phyloP scores from a whole-genome alignment of 2,113 vertebrate genomes.

The Platysternon megacephalum region DNA sequence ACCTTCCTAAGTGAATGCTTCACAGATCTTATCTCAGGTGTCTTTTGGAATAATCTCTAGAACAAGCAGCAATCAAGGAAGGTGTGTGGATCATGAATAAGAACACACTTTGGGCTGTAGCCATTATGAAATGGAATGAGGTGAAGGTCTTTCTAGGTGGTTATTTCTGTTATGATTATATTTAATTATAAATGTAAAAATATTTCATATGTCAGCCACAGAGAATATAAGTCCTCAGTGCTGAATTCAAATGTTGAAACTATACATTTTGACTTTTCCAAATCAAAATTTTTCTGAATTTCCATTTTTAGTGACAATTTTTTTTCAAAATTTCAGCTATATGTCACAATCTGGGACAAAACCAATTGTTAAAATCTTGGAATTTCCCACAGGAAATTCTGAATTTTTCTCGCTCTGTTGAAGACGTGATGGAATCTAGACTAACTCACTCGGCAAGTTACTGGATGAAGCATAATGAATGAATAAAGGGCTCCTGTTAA shows the following conservation, averaged over 20 bases:
- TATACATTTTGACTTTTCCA: background rate
- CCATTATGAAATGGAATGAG: background rate
- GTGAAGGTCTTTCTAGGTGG: background rate
- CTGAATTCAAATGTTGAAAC: background rate
- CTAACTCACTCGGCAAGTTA: background rate
- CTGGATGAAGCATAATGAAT: background rate
- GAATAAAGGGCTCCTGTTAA: background rate
- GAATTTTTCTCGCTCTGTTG: background rate
- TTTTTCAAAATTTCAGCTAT: background rate
- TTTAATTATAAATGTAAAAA: background rate
- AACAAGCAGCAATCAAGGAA: background rate
- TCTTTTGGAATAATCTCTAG: background rate
- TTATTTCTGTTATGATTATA: background rate
- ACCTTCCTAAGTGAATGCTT: background rate
- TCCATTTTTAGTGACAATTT: background rate
- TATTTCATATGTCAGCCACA: background rate
- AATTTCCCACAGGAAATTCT: background rate
- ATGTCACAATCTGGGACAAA: background rate
- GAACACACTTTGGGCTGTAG: background rate
- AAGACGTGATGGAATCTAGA: background rate
- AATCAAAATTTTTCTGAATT: background rate
- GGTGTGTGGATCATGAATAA: background rate
- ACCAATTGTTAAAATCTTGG: background rate
- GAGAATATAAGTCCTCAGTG: background rate
- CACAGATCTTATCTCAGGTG: conserved; percentile 5